A percentile compares a stretch with the other conserved stretches of the same genome.
phyloP scores from a whole-genome alignment of 2,888 invertebrate genomes.

The Ennomos fuscantarius region DNA sequence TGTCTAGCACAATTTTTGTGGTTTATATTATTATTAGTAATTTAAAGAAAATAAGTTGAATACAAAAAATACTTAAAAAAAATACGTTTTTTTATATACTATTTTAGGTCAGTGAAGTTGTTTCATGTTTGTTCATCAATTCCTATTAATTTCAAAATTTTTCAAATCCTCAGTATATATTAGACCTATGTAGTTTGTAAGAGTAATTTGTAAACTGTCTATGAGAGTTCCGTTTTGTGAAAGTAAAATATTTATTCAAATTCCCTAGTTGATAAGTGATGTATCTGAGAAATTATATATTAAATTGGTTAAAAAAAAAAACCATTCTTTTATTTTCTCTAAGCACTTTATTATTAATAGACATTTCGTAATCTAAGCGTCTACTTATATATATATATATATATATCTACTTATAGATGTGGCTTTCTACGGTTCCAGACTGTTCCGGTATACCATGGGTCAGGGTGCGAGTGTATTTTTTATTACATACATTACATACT shows the following conservation, averaged over 20 bases:
- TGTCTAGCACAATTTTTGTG: too few relatives aligned
- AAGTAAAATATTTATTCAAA: slow-evolving; percentile 35
- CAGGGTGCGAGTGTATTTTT: too few relatives aligned
- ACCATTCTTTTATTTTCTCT: too few relatives aligned
- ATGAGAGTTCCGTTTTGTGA: slow-evolving; percentile 27
- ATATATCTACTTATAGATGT: too few relatives aligned
- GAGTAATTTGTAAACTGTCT: slow-evolving; percentile 27
- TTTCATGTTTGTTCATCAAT: slow-evolving; percentile 3
- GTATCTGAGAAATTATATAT: slow-evolving; percentile 36
- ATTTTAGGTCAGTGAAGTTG: background rate
- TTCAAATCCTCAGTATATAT: background rate
- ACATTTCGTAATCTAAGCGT: background rate
- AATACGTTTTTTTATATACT: too few relatives aligned
- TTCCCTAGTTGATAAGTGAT: slow-evolving; percentile 39
- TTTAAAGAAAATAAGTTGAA: too few relatives aligned
- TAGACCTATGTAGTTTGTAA: slow-evolving; percentile 34
- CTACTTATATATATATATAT: slow-evolving; percentile 1
- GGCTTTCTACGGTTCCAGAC: too few relatives aligned
- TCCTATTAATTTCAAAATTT: slow-evolving; percentile 15
- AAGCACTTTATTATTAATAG: too few relatives aligned
- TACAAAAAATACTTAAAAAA: too few relatives aligned
- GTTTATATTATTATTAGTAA: too few relatives aligned
- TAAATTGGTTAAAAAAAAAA: slow-evolving; percentile 21
- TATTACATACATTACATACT: too few relatives aligned
- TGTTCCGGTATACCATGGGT: too few relatives aligned